Evolutionary conservation across 2,113 vertebrate species (phyloP).

Genomic region (Alouatta palliata): DNA sequence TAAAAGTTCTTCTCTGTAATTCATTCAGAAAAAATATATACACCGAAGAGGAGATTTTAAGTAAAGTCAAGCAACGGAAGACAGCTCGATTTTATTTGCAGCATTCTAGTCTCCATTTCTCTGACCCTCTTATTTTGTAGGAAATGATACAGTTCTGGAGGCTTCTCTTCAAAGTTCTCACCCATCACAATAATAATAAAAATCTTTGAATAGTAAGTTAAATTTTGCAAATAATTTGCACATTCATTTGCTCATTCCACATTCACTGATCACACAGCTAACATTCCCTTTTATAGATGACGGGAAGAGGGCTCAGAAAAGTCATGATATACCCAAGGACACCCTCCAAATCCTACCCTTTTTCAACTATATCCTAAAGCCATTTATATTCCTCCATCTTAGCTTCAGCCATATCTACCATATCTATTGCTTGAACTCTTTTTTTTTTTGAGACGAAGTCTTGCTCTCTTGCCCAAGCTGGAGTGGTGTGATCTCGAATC

Average conservation of each 20-base stretch:
- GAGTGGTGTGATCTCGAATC: too few species aligned
- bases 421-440: not conserved
- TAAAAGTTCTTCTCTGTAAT: not conserved
- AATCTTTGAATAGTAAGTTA: constrained; percentile 43
- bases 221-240: constrained; percentile 24
- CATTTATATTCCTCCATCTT: constrained; percentile 28
- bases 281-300: not conserved
- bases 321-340: not conserved
- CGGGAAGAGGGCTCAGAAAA: constrained; percentile 25
- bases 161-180: not conserved
- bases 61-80: not conserved
- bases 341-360: not conserved
- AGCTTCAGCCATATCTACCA: not conserved
- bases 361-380: not conserved
- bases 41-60: not conserved
- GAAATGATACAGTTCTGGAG: constrained; percentile 29
- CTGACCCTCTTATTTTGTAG: not conserved
- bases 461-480: too few species aligned
- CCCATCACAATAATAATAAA: constrained; percentile 30
- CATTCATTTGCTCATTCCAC: not conserved
- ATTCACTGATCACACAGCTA: constrained; percentile 28
- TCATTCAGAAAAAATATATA: constrained; percentile 16
- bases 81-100: constrained; percentile 13
- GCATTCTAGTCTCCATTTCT: constrained; percentile 23
- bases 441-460: too few species aligned